Base-by-base conservation (phyloP, 2,113 vertebrate genomes). In the Bubo blakistoni region DNA sequence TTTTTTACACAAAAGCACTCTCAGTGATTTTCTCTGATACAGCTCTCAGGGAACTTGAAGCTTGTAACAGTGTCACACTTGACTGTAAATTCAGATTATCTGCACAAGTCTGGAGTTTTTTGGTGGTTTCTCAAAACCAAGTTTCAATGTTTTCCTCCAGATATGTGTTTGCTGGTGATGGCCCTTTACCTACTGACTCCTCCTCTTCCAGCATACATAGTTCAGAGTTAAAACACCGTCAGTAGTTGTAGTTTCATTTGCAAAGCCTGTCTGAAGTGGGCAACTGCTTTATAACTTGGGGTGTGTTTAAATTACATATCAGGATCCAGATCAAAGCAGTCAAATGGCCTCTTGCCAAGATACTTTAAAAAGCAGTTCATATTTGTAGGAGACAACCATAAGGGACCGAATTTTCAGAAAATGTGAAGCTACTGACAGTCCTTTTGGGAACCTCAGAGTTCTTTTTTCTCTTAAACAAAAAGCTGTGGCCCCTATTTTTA, bases 221-320 rank as follows among this genome's bases (percentile, higher is more conserved):
- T 59, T 88, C 27, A 55, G 57, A 89, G n/a, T 86, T 58, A 84
- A 70, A 91, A 74, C 85, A 66, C 49, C 91, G 46, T 93, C 83
- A 59, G 13, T 71, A 61, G 46, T 63, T 91, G 63, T 36, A 81
- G 27, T 49, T 73, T 71, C 38, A 57, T 88, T 94, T 86, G 47
- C 79, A 93, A 81, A 92, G 47, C 61, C 27, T 79, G 25, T 40
- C 85, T 93, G 85, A 87, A 73, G 42, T 58, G 18, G 30, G 22
- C 34, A 83, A 77, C 58, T 88, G 69, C 88, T 94, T 94, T 86
- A 82, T 69, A 94, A 12, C 0, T 84, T 89, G 86, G 88, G 61
- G 77, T 52, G 73, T 94, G 83, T 89, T 96, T 86, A 91, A 89
- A 88, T 84, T 79, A 29, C 95, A 8, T 84, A 91, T 93, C 86